Evolutionary conservation across 1,140 invertebrate genomes (phyloP), one percentile per base, ranked within the genome.

Genomic region (Ericerus pela): DNA sequence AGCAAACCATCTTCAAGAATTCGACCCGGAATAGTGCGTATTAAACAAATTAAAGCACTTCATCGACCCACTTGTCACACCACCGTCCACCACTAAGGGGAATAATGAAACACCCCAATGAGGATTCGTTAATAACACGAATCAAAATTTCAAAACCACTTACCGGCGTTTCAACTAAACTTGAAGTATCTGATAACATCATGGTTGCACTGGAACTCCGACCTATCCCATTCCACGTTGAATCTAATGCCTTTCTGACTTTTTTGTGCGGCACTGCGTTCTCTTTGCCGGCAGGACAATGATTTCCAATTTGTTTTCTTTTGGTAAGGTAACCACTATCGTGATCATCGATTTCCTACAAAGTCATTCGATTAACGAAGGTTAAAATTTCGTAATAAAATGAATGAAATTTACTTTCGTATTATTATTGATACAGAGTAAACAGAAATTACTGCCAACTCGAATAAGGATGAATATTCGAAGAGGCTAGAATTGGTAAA

Each of bases 101-200:
- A n/a, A n/a, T n/a, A n/a, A n/a, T n/a, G n/a, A n/a, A n/a, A n/a
- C n/a, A n/a, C n/a, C n/a, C n/a, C n/a, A n/a, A n/a, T n/a, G n/a
- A n/a, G n/a, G n/a, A n/a, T n/a, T n/a, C n/a, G n/a, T n/a, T n/a
- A n/a, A n/a, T n/a, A n/a, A n/a, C n/a, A n/a, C n/a, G n/a, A 30
- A 41, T 28, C 12, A 18, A 16, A 27, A 41, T 59, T 20, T 31
- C 5, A 57, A 58, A 51, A 38, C 41, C 51, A 76, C 77, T 77
- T 73, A 88, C 84, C 61, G 84, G 84, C 47, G 85, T 86, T 69
- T 88, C 85, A 47, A 81, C 75, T 18, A 79, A 76, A 59, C 81
- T 76, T 57, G 77, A 75, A 55, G 79, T 74, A 59, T 82, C 79
- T 24, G 41, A 22, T 3, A 47, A 24, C 41, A 47, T 47, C 8